A percentile compares a stretch with the other conserved stretches of the same genome.
These are phyloP conservation scores for Drosophila pachea DNA, from an alignment of 1,140 invertebrate genomes.

Conservation along the genomic window DNA sequence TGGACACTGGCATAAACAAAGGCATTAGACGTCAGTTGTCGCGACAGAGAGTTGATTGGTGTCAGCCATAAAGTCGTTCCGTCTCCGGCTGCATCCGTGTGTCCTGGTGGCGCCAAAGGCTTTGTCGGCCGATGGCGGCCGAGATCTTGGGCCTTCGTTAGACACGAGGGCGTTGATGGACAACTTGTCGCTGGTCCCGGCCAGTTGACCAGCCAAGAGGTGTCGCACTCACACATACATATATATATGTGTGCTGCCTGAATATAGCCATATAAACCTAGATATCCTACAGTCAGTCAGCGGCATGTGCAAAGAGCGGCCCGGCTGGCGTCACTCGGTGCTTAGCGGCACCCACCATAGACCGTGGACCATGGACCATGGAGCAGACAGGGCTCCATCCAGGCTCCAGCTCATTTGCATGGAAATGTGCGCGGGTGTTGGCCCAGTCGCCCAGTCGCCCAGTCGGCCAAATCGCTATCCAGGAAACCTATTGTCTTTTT, in stretches of 20 bases:
- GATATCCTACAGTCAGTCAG: not conserved
- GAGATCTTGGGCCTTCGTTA: slow-evolving; percentile 60
- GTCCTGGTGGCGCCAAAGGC: slow-evolving; percentile 70
- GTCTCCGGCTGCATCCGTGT: slow-evolving; percentile 35
- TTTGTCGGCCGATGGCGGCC: slow-evolving; percentile 61
- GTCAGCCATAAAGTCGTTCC: slow-evolving; percentile 71
- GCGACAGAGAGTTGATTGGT: slow-evolving; percentile 75
- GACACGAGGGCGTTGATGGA: slow-evolving; percentile 77
- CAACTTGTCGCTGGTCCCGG: slow-evolving; percentile 55
- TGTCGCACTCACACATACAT: slow-evolving; percentile 44
- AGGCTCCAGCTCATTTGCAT: slow-evolving; percentile 66
- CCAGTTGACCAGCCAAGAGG: slow-evolving; percentile 51
- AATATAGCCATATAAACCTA: not conserved
- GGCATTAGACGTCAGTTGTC: slow-evolving; percentile 66
- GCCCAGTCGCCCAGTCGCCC: slow-evolving; percentile 45
- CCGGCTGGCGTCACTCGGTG: slow-evolving; percentile 66
- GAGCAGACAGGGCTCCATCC: slow-evolving; percentile 27
- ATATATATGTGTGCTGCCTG: not conserved
- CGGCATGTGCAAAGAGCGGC: slow-evolving; percentile 46
- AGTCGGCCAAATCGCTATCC: slow-evolving; percentile 10
- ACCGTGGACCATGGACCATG: slow-evolving; percentile 32
- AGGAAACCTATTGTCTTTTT: slow-evolving; percentile 69
- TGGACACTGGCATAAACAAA: slow-evolving; percentile 59
- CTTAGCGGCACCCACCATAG: slow-evolving; percentile 72
- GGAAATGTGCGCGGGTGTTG: slow-evolving; percentile 76